Base-by-base conservation (phyloP, 1,140 invertebrate species). In the Thaumatotibia leucotreta region DNA sequence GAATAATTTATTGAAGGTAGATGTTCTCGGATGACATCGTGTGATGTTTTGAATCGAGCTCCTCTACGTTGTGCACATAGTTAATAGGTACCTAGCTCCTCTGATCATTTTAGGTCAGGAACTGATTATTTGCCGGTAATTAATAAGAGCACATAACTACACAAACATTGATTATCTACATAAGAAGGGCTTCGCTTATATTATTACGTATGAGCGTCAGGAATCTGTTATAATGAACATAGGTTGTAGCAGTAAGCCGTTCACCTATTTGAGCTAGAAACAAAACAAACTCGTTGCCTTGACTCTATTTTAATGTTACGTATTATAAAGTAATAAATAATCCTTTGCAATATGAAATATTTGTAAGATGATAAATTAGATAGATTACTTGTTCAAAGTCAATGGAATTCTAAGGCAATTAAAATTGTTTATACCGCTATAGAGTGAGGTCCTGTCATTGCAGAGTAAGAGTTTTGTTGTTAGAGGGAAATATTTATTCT, bases 271-370 rank as follows among this genome's bases (percentile, higher is more conserved):
- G 64, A 66, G 50, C 69, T 79, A 79, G 74, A 67, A 68, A 77
- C 75, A 79, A 81, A 72, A 79, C 66, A 79, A 86, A 87, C 82
- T 81, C 64, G 83, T 85, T 89, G 85, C 86, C 85, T 89, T 89
- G 77, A 87, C 75, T 74, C 77, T 74, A 76, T 76, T 74, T 77
- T 75, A 83, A 79, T 77, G 76, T 78, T 81, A 78, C 79, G 68
- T 62, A 63, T 73, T 70, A 71, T 39, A 39, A 39, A 39, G 61
- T 73, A 72, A 73, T n/a, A n/a, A n/a, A n/a, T 70, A 69, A 73
- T 72, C 61, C 63, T 71, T 73, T 67, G 73, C 72, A 80, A 75
- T 80, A 77, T 73, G 64, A 72, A 72, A 74, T 78, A 69, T 70
- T 73, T 73, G 68, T 76, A 72, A 50, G 63, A 65, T 75, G 77